Conservation (phyloP, 2,113 vertebrate species). For the Tautogolabrus adspersus region DNA sequence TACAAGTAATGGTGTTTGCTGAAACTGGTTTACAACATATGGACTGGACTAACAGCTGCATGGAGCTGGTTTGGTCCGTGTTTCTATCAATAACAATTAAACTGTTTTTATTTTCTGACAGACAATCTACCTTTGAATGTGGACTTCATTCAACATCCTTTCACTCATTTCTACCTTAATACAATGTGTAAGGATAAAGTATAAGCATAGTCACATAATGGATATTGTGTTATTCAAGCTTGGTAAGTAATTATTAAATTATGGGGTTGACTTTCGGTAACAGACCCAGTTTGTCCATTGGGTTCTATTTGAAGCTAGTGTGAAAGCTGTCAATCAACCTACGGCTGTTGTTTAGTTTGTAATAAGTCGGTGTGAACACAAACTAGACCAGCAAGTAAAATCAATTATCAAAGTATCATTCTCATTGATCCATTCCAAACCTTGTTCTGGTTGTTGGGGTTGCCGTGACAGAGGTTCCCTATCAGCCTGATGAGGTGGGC, state of each 20-base stretch:
- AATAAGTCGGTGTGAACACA: neutral
- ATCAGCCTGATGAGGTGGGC: constrained; percentile 94
- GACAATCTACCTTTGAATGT: no score
- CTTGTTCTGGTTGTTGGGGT: constrained; percentile 92
- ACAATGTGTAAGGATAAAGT: neutral
- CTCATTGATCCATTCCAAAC: constrained; percentile 70
- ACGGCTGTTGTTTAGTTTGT: no score
- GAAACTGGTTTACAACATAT: no score
- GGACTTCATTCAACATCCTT: no score
- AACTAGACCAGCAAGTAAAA: neutral
- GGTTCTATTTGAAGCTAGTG: neutral
- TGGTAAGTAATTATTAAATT: neutral
- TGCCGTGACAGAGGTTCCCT: constrained; percentile 92
- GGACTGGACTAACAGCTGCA: no score
- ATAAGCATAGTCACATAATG: neutral
- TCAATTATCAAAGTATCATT: neutral
- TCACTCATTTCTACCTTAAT: no score
- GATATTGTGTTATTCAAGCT: neutral
- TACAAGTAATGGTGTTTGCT: no score
- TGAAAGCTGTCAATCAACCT: neutral
- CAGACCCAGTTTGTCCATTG: neutral
- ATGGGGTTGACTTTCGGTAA: no score
- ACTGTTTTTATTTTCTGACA: no score
- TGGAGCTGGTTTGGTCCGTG: no score
- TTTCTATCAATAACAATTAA: no score